Conservation (phyloP, 2,888 invertebrate genomes). For the Sinelater perroti region DNA sequence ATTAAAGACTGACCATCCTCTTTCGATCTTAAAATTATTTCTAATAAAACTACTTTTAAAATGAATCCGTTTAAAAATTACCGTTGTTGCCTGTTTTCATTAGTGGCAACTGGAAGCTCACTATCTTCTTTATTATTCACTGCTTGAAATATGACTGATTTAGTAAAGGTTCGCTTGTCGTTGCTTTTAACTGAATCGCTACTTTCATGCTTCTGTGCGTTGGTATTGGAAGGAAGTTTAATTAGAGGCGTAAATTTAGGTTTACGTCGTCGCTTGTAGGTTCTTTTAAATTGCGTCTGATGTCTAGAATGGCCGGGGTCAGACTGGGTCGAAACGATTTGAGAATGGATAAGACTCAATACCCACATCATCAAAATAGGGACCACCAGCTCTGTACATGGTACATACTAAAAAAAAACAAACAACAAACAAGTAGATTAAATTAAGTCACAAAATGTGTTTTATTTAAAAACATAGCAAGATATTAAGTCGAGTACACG, state of each 20-base stretch:
- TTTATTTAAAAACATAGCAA: no score
- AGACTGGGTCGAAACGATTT: constrained; percentile 70
- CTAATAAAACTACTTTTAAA: constrained; percentile 4
- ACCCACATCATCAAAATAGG: constrained; percentile 78
- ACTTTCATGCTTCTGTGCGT: constrained; percentile 16
- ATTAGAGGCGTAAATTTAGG: constrained; percentile 5
- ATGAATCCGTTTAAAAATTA: background rate
- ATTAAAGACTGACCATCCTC: constrained; percentile 59
- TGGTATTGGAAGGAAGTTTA: constrained; percentile 14
- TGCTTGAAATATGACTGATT: constrained; percentile 27
- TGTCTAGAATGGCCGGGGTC: constrained; percentile 28
- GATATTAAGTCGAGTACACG: no score
- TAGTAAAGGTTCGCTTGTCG: constrained; percentile 6
- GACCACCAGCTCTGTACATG: constrained; percentile 74
- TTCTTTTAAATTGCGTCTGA: constrained; percentile 19
- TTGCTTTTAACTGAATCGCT: constrained; percentile 26
- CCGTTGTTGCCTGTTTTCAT: background rate
- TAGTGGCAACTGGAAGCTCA: background rate
- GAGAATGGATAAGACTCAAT: constrained; percentile 80
- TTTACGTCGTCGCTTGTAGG: constrained; percentile 28
- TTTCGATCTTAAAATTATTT: background rate
- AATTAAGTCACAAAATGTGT: no score
- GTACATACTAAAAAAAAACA: constrained; percentile 65
- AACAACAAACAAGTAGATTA: no score
- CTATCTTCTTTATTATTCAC: constrained; percentile 11